These are phyloP conservation scores for Gambelia wislizenii DNA, from an alignment of 2,797 vertebrate species.

Conservation along the genomic window DNA sequence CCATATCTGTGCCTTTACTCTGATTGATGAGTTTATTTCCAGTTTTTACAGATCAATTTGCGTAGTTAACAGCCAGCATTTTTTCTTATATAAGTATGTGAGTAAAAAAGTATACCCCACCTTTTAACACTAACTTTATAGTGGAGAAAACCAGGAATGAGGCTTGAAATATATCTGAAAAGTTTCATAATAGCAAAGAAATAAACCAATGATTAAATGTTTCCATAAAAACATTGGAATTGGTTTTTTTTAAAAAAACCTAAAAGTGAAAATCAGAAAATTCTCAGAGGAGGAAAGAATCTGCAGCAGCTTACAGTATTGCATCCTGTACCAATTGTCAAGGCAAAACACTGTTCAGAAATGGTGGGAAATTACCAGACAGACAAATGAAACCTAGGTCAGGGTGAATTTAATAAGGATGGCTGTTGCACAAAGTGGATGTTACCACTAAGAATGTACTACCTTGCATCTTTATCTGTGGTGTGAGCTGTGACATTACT, in stretches of 20 bases:
- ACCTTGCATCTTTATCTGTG: neutral
- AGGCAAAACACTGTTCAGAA: neutral
- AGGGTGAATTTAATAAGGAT: neutral
- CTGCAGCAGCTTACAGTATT: neutral
- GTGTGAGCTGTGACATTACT: too few relatives aligned
- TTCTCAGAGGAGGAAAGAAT: too few relatives aligned
- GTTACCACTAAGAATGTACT: neutral
- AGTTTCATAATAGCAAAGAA: neutral
- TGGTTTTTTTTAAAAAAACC: neutral
- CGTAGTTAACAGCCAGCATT: neutral
- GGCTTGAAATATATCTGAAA: neutral
- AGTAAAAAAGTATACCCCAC: neutral
- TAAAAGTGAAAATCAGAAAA: neutral
- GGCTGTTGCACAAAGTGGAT: neutral
- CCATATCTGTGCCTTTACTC: neutral
- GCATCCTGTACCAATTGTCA: neutral
- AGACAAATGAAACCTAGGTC: neutral
- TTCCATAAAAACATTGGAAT: neutral
- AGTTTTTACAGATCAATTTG: neutral
- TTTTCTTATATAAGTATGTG: neutral
- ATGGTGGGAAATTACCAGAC: neutral
- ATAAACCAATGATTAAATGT: too few relatives aligned
- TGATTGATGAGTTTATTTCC: neutral
- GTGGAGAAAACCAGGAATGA: neutral
- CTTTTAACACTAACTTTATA: neutral